Evolutionary conservation across 2,888 invertebrate genomes (phyloP).

Genomic region (Psococerastis gibbosa): DNA sequence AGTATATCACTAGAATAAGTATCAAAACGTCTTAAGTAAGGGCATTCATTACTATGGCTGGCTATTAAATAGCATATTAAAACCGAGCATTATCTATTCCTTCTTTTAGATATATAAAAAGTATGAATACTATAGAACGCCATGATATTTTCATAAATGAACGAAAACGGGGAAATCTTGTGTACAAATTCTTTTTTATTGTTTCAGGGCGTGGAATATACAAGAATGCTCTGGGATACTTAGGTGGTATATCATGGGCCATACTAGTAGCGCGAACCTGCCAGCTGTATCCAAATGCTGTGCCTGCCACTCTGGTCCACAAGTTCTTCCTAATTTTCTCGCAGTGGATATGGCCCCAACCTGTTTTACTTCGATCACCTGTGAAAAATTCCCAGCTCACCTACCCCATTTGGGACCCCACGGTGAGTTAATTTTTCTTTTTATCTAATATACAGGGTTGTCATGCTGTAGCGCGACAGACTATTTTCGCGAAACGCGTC

Average conservation of each 20-base stretch:
- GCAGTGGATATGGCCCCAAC: conserved; percentile 98
- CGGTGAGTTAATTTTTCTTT: conserved; percentile 39
- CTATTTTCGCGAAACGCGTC: neutral
- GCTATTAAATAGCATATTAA: too few relatives aligned
- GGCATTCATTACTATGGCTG: too few relatives aligned
- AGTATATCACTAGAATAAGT: too few relatives aligned
- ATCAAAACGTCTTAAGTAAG: too few relatives aligned
- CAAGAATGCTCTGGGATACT: conserved; percentile 92
- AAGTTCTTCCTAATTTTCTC: conserved; percentile 98
- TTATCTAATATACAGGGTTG: too few relatives aligned
- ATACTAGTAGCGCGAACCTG: conserved; percentile 97
- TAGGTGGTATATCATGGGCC: conserved; percentile 98
- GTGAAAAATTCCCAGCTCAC: conserved; percentile 71
- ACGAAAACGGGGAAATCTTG: neutral
- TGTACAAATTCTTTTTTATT: conserved; percentile 16
- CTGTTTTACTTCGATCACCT: conserved; percentile 84
- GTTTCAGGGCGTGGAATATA: conserved; percentile 81
- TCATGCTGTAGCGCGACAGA: neutral
- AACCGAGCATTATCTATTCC: too few relatives aligned
- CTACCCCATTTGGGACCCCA: conserved; percentile 94
- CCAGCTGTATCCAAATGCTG: conserved; percentile 94
- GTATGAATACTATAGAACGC: too few relatives aligned
- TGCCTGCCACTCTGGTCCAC: conserved; percentile 83
- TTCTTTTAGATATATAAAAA: too few relatives aligned
- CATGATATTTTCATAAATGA: too few relatives aligned